phyloP scores from a whole-genome alignment of 2,888 invertebrate species.

The Sesia apiformis region DNA sequence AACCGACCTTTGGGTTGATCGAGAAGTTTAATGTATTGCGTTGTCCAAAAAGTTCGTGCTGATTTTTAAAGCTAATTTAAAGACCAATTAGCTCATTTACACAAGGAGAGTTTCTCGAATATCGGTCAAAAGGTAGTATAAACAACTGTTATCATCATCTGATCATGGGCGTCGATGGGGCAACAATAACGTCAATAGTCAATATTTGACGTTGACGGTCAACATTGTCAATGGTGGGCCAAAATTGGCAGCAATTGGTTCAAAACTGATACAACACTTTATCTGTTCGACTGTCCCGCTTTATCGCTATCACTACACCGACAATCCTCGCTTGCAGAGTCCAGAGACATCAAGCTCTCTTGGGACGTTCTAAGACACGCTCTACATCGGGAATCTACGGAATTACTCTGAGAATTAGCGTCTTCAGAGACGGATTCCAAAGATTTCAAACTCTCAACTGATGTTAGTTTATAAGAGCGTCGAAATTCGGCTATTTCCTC shows the following conservation, averaged over 20 bases:
- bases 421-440: conserved; percentile 66
- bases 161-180: too few relatives aligned
- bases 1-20: too few relatives aligned
- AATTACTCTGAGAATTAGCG: conserved; percentile 58
- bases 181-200: too few relatives aligned
- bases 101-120: too few relatives aligned
- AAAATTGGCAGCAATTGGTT: not conserved
- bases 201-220: too few relatives aligned
- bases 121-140: too few relatives aligned
- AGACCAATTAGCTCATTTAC: too few relatives aligned
- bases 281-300: not conserved
- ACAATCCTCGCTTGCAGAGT: conserved; percentile 63
- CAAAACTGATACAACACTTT: not conserved
- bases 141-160: too few relatives aligned
- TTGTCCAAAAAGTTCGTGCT: too few relatives aligned
- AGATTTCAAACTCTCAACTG: conserved; percentile 56
- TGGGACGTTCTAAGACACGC: conserved; percentile 56
- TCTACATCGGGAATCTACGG: conserved; percentile 53
- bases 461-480: conserved; percentile 56
- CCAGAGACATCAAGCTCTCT: conserved; percentile 62
- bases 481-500: conserved; percentile 64
- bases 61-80: too few relatives aligned
- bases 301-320: conserved; percentile 43
- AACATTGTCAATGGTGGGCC: too few relatives aligned
- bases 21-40: too few relatives aligned